A percentile compares a stretch with the other conserved stretches of the same genome.
Conservation (phyloP, 2,797 vertebrate species). For the Acanthurus tractus region DNA sequence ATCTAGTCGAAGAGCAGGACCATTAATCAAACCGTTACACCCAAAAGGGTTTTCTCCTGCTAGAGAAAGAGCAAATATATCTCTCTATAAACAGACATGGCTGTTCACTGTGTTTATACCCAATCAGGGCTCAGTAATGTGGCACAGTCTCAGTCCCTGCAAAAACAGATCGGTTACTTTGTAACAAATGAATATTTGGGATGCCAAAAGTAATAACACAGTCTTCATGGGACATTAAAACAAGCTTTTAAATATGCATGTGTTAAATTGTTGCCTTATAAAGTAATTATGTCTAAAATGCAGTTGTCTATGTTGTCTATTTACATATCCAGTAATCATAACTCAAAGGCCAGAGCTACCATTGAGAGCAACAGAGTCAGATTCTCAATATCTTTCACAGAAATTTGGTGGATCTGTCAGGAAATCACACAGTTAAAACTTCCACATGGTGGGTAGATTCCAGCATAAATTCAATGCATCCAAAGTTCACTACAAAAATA, state of each 20-base stretch:
- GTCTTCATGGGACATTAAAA: neutral
- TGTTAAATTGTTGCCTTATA: neutral
- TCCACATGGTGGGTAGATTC: neutral
- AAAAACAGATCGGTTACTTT: slow-evolving; percentile 4
- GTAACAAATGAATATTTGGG: neutral
- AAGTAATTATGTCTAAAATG: neutral
- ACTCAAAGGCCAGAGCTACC: no score
- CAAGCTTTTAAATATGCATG: neutral
- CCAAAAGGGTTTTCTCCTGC: slow-evolving; percentile 43
- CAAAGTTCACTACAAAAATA: neutral
- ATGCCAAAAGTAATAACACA: neutral
- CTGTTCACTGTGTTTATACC: slow-evolving; percentile 49
- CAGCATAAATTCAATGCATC: neutral
- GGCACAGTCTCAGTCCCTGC: neutral
- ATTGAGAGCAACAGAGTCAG: neutral
- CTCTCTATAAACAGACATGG: slow-evolving; percentile 57
- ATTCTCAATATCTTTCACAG: neutral
- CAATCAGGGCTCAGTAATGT: slow-evolving; percentile 36
- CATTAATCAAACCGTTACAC: slow-evolving; percentile 71
- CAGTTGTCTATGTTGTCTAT: neutral
- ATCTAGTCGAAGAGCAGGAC: slow-evolving; percentile 54
- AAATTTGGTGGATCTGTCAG: neutral
- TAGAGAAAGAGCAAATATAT: slow-evolving; percentile 53
- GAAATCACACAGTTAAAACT: neutral
- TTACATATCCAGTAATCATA: neutral